These are phyloP conservation scores for Trichogramma dendrolimi DNA, from an alignment of 2,888 invertebrate genomes.

Conservation along the genomic window DNA sequence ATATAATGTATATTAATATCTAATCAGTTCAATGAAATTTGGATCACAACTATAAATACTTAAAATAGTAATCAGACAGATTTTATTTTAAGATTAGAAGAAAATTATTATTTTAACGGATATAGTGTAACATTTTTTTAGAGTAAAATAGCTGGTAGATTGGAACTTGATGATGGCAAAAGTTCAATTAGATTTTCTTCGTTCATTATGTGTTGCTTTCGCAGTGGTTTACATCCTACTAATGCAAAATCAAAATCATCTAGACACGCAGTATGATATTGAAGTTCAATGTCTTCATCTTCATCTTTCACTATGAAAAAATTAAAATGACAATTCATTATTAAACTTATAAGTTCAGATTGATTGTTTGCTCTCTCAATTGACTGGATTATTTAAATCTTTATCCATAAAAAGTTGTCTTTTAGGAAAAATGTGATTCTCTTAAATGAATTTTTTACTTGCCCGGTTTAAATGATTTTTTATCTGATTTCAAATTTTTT, in stretches of 20 bases:
- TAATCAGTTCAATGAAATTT: not conserved
- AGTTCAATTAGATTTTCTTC: too few relatives aligned
- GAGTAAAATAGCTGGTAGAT: slow-evolving; percentile 3
- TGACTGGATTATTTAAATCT: too few relatives aligned
- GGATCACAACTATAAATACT: not conserved
- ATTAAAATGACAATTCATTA: not conserved
- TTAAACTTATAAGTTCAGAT: not conserved
- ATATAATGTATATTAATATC: not conserved
- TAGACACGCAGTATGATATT: slow-evolving; percentile 36
- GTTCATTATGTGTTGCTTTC: not conserved
- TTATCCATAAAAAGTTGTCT: not conserved
- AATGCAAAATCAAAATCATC: slow-evolving; percentile 42
- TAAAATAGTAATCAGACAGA: not conserved
- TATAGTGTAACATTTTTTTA: slow-evolving; percentile 2
- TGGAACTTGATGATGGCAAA: not conserved
- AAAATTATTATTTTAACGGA: too few relatives aligned
- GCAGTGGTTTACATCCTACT: slow-evolving; percentile 33
- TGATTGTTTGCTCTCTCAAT: too few relatives aligned
- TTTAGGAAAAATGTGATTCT: not conserved
- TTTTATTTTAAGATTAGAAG: not conserved
- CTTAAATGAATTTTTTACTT: not conserved
- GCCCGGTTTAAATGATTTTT: not conserved
- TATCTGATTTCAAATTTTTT: too few relatives aligned
- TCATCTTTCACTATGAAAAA: slow-evolving; percentile 30
- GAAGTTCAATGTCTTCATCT: slow-evolving; percentile 33